phyloP scores from a whole-genome alignment of 1,140 invertebrate species.

The Nephotettix cincticeps region DNA sequence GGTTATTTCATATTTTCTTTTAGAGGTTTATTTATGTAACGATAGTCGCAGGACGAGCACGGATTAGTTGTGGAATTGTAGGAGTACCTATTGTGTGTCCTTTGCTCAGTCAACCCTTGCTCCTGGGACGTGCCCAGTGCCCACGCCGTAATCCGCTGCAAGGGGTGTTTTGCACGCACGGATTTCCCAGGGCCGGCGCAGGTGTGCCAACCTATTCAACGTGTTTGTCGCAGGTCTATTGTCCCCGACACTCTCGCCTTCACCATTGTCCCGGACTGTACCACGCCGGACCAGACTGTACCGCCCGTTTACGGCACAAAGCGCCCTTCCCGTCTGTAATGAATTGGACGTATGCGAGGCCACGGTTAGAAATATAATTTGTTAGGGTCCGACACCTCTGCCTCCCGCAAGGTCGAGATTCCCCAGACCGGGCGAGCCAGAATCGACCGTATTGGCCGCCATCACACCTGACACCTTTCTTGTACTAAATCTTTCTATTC shows the following conservation, averaged over 20 bases:
- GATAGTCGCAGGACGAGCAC: no score
- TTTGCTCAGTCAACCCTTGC: no score
- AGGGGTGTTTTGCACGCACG: no score
- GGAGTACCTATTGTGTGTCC: no score
- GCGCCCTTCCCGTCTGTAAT: not conserved
- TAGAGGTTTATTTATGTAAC: no score
- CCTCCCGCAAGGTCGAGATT: not conserved
- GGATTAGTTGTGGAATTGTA: no score
- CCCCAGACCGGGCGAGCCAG: not conserved
- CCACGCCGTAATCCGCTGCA: no score
- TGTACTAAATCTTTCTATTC: constrained; percentile 19
- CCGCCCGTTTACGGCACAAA: constrained; percentile 9
- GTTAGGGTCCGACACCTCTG: constrained; percentile 20
- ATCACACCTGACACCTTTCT: constrained; percentile 15
- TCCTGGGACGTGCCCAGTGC: no score
- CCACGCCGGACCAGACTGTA: not conserved
- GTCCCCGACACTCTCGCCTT: not conserved
- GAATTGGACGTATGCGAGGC: constrained; percentile 16
- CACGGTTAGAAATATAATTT: constrained; percentile 20
- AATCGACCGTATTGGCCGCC: not conserved
- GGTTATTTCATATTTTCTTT: no score
- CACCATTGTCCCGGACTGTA: not conserved
- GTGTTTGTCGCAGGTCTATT: no score
- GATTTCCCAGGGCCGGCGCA: no score
- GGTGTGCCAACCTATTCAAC: no score